These are phyloP conservation scores for Mugil cephalus DNA, from an alignment of 2,113 vertebrate species.

Conservation along the genomic window DNA sequence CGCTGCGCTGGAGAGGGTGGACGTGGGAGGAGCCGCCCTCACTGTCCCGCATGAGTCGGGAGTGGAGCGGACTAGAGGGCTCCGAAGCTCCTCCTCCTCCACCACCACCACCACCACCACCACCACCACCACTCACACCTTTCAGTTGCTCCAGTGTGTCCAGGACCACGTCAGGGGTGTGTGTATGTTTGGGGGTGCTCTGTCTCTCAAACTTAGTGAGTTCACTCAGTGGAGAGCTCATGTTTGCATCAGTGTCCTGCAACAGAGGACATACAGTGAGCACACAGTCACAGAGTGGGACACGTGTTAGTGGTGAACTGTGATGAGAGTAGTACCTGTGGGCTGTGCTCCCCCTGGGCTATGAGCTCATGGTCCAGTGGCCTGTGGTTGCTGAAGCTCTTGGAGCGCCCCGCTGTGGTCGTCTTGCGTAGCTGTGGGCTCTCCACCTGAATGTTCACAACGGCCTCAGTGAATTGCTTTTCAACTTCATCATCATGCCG, in stretches of 20 bases:
- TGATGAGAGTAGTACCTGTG: slow-evolving; percentile 71
- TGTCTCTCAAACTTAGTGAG: slow-evolving; percentile 93
- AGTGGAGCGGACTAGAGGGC: slow-evolving; percentile 97
- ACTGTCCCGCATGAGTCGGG: slow-evolving; percentile 91
- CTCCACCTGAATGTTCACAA: slow-evolving; percentile 83
- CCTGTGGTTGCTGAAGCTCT: slow-evolving; percentile 99
- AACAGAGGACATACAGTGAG: slow-evolving; percentile 27
- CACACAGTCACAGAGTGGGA: background rate
- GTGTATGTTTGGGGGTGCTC: slow-evolving; percentile 91
- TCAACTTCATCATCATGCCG: background rate
- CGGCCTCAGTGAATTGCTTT: background rate
- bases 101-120: slow-evolving; percentile 71
- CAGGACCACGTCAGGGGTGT: slow-evolving; percentile 94
- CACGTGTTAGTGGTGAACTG: background rate
- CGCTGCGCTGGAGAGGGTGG: slow-evolving; percentile 92
- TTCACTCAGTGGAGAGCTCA: slow-evolving; percentile 94
- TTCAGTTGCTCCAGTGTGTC: slow-evolving; percentile 98
- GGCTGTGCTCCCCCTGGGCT: slow-evolving; percentile 89
- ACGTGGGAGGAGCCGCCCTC: slow-evolving; percentile 87
- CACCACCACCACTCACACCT: slow-evolving; percentile 77
- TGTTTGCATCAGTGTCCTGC: slow-evolving; percentile 93
- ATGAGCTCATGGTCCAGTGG: slow-evolving; percentile 95
- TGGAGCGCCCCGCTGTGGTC: slow-evolving; percentile 91
- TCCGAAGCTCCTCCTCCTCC: slow-evolving; percentile 87
- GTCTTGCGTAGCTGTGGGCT: slow-evolving; percentile 94